A percentile compares a stretch with the other conserved stretches of the same genome.
These are phyloP conservation scores for Drosophila algonquin DNA, from an alignment of 2,888 invertebrate species.

Conservation along the genomic window DNA sequence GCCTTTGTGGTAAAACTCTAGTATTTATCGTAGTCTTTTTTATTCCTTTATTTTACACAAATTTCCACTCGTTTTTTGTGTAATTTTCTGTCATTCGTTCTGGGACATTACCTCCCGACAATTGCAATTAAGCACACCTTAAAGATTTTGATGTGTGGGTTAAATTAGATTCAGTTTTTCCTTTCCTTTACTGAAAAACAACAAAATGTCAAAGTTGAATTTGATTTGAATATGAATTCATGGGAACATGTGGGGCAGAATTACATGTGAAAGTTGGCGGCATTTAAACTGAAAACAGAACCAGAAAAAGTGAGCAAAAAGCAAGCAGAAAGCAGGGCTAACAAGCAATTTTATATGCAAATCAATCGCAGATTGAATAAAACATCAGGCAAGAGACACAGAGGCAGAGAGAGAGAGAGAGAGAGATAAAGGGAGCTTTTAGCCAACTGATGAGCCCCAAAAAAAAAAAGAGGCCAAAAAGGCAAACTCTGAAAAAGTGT, in stretches of 20 bases:
- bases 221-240: conserved; percentile 4
- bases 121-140: conserved; percentile 57
- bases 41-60: neutral
- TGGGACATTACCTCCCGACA: conserved; percentile 22
- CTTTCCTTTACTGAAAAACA: conserved; percentile 15
- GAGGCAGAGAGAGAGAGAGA: neutral
- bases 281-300: conserved; percentile 37
- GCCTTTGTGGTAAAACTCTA: too few species aligned
- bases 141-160: conserved; percentile 44
- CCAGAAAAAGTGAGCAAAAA: conserved; percentile 36
- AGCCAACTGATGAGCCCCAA: conserved; percentile 19
- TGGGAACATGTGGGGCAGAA: conserved; percentile 10
- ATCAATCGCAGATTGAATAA: conserved; percentile 65
- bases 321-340: conserved; percentile 39
- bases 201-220: conserved; percentile 62
- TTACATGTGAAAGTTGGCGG: conserved; percentile 58
- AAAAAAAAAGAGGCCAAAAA: neutral
- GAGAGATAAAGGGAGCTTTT: neutral
- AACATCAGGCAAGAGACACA: conserved; percentile 50
- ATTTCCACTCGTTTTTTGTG: neutral
- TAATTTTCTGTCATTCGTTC: neutral
- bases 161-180: conserved; percentile 39
- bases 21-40: neutral
- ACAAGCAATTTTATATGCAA: conserved; percentile 75
- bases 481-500: neutral